Base-by-base conservation (phyloP, 2,113 vertebrate species). In the Ivindomyrus marchei region DNA sequence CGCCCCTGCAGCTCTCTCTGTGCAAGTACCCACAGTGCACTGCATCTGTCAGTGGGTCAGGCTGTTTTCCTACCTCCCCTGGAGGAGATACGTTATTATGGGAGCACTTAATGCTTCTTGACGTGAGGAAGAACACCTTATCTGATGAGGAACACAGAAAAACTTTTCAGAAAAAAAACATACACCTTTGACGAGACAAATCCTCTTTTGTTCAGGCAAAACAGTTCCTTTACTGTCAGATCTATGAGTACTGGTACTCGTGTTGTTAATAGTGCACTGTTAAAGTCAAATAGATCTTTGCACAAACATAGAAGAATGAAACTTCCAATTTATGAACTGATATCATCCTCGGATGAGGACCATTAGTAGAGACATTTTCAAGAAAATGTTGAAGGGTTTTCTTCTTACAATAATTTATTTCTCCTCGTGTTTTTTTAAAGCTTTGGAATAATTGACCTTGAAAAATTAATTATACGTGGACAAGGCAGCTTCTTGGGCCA, bases 371-470 rank as follows among this genome's bases (percentile, higher is more conserved):
- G 62, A 88, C 58, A 21, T 90, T 53, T 74, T 70, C 17, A 83
- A 86, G 58, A 77, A 87, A 90, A 90, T 4, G 52, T 10, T 58
- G 52, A 85, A 89, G 87, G 56, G 52, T 88, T 88, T 66, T 62
- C 39, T 88, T 66, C n/a, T 39, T 45, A 21, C 6, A 21, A 53
- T 88, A 88, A 88, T 46, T 88, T 66, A 89, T 89, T 58, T 89
- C 49, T 52, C 27, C 84, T 70, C 36, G 31, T 47, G 3, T 70
- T 85, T 80, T 39, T 66, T 87, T 13, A 1, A 87, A 86, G 90
- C 88, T 89, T 88, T 84, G 66, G 90, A 90, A 90, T 90, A 90
- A 91, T 90, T 90, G 62, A 90, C 91, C 91, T 90, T 90, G 89
- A 88, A 83, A 89, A 91, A 90, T 90, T 89, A 91, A 91, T 91